Evolutionary conservation across 2,888 invertebrate genomes (phyloP), one percentile per base, ranked within the genome.

Genomic region (Pachydiplax longipennis): DNA sequence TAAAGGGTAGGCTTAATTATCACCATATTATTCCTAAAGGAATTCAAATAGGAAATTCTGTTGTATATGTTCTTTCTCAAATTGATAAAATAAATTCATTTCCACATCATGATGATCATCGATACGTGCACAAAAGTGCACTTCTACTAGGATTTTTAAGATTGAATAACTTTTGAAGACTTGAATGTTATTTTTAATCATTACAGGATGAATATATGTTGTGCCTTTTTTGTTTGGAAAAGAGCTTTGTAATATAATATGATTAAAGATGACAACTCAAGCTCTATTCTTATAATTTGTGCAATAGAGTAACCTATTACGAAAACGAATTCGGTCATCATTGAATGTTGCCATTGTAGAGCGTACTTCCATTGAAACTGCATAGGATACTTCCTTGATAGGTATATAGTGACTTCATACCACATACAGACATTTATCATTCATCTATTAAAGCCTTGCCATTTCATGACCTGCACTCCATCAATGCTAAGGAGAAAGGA

Each of bases 251-350:
- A 87, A 87, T 37, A 87, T 87, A 87, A 37, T 65, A 87, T 37
- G 61, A 87, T 87, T 87, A 87, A 87, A 87, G 87, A 87, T 61
- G 87, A 87, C 61, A 87, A 87, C 40, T 87, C 65, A 65, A 83
- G 61, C 61, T 73, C 61, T 87, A 65, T 87, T 87, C 87, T 87
- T 87, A 87, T 65, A 87, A 87, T 87, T 87, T 87, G 87, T 87
- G 61, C 61, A 87, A 83, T 83, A 83, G 83, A 61, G n/a, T n/a
- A 48, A 48, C 37, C 82, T 25, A n/a, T 10, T 6, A 48, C 25
- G 22, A 40, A 15, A 81, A 40, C 4, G 1, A 37, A n/a, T 82
- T 53, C 53, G 3, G 53, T 53, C 53, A 53, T 53, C 53, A 18
- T 53, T 53, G 53, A 53, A 53, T 53, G 18, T 53, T 53, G 18